These are phyloP conservation scores for Macrosteles quadrilineatus DNA, from an alignment of 1,140 invertebrate species.

Conservation along the genomic window DNA sequence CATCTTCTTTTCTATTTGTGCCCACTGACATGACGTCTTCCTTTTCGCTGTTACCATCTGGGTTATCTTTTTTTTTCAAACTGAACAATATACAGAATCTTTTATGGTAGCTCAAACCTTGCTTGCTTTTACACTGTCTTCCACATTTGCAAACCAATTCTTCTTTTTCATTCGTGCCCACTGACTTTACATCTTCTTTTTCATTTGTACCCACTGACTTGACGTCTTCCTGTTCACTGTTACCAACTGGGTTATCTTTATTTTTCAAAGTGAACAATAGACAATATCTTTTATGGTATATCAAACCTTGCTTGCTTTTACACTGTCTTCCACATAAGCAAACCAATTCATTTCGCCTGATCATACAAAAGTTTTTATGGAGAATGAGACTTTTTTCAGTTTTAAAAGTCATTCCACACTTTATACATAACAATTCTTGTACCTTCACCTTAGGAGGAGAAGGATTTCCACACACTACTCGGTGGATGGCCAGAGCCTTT, in stretches of 20 bases:
- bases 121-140: not conserved
- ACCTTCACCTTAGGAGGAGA: too few relatives aligned
- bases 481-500: too few relatives aligned
- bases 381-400: not conserved
- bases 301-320: not conserved
- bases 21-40: not conserved
- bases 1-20: too few relatives aligned
- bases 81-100: not conserved
- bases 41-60: not conserved
- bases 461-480: too few relatives aligned
- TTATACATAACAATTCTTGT: too few relatives aligned
- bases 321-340: not conserved
- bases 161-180: too few relatives aligned
- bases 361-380: too few relatives aligned
- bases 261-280: too few relatives aligned
- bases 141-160: constrained; percentile 4
- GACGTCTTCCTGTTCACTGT: not conserved
- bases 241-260: too few relatives aligned
- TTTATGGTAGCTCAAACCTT: not conserved
- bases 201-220: not conserved
- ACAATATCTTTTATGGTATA: not conserved
- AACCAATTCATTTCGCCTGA: too few relatives aligned
- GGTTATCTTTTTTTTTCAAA: too few relatives aligned
- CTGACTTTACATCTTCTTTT: too few relatives aligned
- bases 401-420: not conserved